Percentiles rank a stretch among this genome's conserved stretches.
Evolutionary conservation across 2,113 vertebrate species (phyloP).

Genomic region (Myrmecobius fasciatus): DNA sequence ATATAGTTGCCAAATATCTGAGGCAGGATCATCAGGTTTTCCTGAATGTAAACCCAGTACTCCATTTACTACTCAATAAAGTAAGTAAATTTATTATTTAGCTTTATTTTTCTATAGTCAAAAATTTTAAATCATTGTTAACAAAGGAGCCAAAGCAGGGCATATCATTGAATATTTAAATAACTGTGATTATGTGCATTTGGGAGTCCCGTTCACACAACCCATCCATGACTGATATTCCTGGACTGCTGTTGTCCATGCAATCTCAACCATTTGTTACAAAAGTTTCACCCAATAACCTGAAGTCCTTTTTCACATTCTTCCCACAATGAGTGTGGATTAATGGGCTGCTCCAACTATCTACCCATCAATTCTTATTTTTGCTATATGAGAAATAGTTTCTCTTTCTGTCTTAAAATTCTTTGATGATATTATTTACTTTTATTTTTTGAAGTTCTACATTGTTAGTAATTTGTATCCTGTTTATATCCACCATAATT

Average conservation of each 20-base stretch:
- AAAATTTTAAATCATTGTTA: neutral
- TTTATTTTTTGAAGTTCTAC: neutral
- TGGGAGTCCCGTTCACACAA: neutral
- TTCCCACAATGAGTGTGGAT: neutral
- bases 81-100: neutral
- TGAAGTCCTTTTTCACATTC: neutral
- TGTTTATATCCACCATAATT: neutral
- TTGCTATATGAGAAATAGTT: neutral
- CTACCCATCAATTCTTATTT: neutral
- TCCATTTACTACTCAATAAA: neutral
- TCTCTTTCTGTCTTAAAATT: neutral
- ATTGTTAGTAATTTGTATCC: neutral
- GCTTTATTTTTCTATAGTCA: neutral
- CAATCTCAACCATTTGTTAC: neutral
- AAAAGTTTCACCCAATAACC: neutral
- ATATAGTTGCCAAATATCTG: neutral
- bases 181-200: neutral
- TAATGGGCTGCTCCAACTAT: neutral
- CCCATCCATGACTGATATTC: neutral
- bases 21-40: neutral
- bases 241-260: neutral
- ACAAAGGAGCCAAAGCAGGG: neutral
- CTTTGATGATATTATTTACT: neutral
- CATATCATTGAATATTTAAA: neutral
- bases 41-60: neutral